Evolutionary conservation across 1,140 invertebrate genomes (phyloP), one percentile per base, ranked within the genome.

Genomic region (Drosophila sturtevanti): DNA sequence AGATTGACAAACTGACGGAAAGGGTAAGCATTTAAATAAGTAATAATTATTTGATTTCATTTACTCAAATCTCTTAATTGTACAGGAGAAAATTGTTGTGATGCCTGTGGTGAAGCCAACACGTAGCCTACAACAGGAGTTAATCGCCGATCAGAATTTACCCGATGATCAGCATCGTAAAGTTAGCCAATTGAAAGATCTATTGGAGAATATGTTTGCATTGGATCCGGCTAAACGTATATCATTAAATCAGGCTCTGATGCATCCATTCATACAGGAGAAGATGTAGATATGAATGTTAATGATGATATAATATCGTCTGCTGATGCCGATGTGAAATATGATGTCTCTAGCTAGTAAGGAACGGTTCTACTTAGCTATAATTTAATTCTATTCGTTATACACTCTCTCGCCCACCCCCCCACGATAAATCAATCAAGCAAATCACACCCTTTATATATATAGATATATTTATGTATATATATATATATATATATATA

Each of bases 1-100:
- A 99, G 93, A 95, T 99, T 66, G 99, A 99, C 92, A 99, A 97
- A 94, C 96, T 99, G 59, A 99, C 99, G 0, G 98, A 99, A 93
- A 95, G 98, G 94, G 98, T 99, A 94, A 96, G 96, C 95, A 4
- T 22, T 24, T n/a, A n/a, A n/a, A n/a, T n/a, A n/a, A n/a, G n/a
- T n/a, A n/a, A n/a, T n/a, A n/a, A n/a, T n/a, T n/a, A n/a, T n/a
- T n/a, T n/a, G n/a, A 38, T 41, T 16, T 41, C 22, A 60, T 65
- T 44, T 24, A 11, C 5, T 52, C 35, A 38, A 12, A 34, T 2
- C 34, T 35, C 10, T 55, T 4, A 9, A 11, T 74, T 79, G n/a
- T 93, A 11, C 93, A 99, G 98, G 98, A 99, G 92, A 99, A 99
- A 93, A 94, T 99, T 38, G 98, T 99, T 9, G 95, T 98, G 9